Percentiles rank a stretch among this genome's conserved stretches.
These are phyloP conservation scores for Patella pellucida DNA, from an alignment of 2,888 invertebrate genomes.

Conservation along the genomic window DNA sequence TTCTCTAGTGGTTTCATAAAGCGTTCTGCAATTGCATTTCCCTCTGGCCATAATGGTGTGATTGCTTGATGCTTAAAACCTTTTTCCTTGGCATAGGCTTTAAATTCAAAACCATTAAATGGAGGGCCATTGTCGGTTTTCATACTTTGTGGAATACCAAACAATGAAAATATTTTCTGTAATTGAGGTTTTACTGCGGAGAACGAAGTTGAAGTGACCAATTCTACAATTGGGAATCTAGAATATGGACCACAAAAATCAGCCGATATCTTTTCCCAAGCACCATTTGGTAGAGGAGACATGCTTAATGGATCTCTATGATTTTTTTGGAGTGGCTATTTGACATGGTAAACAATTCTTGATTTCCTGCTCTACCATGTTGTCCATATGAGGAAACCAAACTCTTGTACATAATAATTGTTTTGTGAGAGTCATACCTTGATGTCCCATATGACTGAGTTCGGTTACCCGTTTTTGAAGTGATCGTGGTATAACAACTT, in stretches of 20 bases:
- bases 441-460: no score
- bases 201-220: not conserved
- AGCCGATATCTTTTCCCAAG: conserved; percentile 18
- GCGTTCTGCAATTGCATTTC: conserved; percentile 40
- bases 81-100: not conserved
- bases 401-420: no score
- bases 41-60: conserved; percentile 38
- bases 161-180: conserved; percentile 28
- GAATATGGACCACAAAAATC: conserved; percentile 26
- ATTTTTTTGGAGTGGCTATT: conserved; percentile 14
- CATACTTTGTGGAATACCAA: conserved; percentile 26
- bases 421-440: no score
- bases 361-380: no score
- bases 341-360: conserved; percentile 37
- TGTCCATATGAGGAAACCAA: no score
- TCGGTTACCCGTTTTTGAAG: no score
- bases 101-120: conserved; percentile 28
- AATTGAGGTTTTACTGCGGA: not conserved
- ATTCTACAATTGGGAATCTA: conserved; percentile 1
- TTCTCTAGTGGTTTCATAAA: conserved; percentile 39
- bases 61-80: conserved; percentile 41
- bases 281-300: not conserved
- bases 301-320: conserved; percentile 6
- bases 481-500: no score
- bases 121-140: conserved; percentile 40